phyloP scores from a whole-genome alignment of 2,888 invertebrate species.

The Tenthredo scrophulariae region DNA sequence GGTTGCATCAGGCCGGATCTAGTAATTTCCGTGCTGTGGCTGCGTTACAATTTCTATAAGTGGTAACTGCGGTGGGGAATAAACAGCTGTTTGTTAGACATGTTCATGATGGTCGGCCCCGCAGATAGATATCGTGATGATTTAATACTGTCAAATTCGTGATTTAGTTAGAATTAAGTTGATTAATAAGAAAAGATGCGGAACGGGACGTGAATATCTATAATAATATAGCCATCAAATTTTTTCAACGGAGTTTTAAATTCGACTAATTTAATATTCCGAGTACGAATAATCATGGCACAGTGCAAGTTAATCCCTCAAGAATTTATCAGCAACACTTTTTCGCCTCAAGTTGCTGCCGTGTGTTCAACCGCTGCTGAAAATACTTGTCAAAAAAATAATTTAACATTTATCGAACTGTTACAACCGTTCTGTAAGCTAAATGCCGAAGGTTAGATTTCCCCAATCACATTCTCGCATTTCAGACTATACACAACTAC shows the following conservation, averaged over 20 bases:
- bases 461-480: not conserved
- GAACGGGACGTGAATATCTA: not conserved
- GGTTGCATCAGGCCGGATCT: not conserved
- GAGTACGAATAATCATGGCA: constrained; percentile 77
- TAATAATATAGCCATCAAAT: not conserved
- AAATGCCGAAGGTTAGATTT: constrained; percentile 84
- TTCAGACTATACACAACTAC: not conserved
- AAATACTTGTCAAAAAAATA: constrained; percentile 92
- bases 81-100: constrained; percentile 47
- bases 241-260: not conserved
- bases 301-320: constrained; percentile 86
- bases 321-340: constrained; percentile 94
- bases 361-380: constrained; percentile 91
- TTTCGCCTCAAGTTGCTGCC: constrained; percentile 94
- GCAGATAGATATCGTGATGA: constrained; percentile 35
- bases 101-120: constrained; percentile 42
- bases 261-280: not conserved
- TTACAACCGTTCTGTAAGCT: constrained; percentile 93
- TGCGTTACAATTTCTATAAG: constrained; percentile 4
- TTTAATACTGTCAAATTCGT: constrained; percentile 42
- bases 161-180: constrained; percentile 48
- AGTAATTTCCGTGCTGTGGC: constrained; percentile 21
- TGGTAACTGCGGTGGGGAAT: constrained; percentile 13
- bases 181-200: constrained; percentile 24
- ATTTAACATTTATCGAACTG: constrained; percentile 93